Evolutionary conservation across 2,797 vertebrate species (phyloP).

Genomic region (Syngnathus rostellatus): DNA sequence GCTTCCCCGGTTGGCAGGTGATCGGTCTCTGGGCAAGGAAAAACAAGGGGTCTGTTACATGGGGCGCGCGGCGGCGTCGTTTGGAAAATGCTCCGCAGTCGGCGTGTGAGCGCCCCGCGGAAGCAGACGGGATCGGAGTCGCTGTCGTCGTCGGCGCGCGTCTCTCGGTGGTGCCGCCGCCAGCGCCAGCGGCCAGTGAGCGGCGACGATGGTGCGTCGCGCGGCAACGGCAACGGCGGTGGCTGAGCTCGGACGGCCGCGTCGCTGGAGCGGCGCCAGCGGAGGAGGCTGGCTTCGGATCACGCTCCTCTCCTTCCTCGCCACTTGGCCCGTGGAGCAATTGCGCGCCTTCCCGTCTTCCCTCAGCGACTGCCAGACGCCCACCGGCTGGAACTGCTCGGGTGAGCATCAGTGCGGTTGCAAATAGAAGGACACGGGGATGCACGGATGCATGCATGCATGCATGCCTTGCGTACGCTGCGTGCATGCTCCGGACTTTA

Average conservation of each 20-base stretch:
- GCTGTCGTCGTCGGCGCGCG: constrained; percentile 50
- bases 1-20: constrained; percentile 43
- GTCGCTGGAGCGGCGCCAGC: constrained; percentile 74
- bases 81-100: constrained; percentile 67
- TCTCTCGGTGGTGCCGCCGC: constrained; percentile 34
- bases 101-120: constrained; percentile 55
- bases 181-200: constrained; percentile 17
- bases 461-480: not conserved
- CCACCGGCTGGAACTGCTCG: constrained; percentile 97
- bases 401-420: constrained; percentile 69
- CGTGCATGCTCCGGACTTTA: not conserved
- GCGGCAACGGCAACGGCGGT: constrained; percentile 53
- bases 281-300: constrained; percentile 83
- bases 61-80: constrained; percentile 63
- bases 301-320: constrained; percentile 75
- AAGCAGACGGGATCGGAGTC: constrained; percentile 58
- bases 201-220: constrained; percentile 57
- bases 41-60: constrained; percentile 52
- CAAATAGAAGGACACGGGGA: not conserved
- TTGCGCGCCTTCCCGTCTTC: constrained; percentile 94
- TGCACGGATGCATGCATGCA: too few relatives aligned
- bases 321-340: constrained; percentile 84
- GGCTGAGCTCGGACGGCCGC: constrained; percentile 58
- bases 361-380: constrained; percentile 96
- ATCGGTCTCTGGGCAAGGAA: constrained; percentile 26